Conservation (phyloP, 2,888 invertebrate species). For the Euspilapteryx auroguttella region DNA sequence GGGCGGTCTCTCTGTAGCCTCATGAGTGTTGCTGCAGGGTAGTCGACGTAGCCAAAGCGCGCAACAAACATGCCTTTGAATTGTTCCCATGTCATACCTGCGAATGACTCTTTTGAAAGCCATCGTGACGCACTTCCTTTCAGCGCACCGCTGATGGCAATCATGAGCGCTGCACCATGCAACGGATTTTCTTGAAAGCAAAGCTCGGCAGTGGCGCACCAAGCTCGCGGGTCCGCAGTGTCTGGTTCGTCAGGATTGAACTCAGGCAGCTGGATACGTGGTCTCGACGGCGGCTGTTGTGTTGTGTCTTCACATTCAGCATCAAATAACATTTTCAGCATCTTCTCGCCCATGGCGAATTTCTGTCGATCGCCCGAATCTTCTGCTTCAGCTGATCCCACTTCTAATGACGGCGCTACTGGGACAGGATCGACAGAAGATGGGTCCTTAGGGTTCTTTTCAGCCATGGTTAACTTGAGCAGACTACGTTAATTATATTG, state of each 20-base stretch:
- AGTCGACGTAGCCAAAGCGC: too few relatives aligned
- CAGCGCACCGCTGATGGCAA: background rate
- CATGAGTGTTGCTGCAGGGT: too few relatives aligned
- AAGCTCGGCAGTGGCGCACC: slow-evolving; percentile 1
- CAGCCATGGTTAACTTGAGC: too few relatives aligned
- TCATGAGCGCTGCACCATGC: background rate
- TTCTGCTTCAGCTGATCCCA: background rate
- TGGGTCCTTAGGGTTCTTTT: too few relatives aligned
- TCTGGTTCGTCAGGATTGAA: slow-evolving; percentile 1
- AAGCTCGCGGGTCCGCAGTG: background rate
- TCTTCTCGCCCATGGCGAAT: background rate
- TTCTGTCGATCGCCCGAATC: too few relatives aligned
- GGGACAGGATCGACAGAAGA: too few relatives aligned
- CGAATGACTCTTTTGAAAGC: background rate
- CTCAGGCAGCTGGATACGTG: background rate
- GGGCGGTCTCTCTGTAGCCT: too few relatives aligned
- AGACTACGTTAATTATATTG: too few relatives aligned
- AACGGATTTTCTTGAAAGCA: background rate
- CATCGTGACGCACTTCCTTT: slow-evolving; percentile 1
- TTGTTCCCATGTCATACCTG: background rate
- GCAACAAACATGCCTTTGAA: background rate
- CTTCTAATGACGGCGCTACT: slow-evolving; percentile 1
- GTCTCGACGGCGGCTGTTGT: background rate
- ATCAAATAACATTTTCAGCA: background rate
- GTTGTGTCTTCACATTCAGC: background rate